Evolutionary conservation across 1,140 invertebrate species (phyloP).

Genomic region (Trachymyrmex septentrionalis): DNA sequence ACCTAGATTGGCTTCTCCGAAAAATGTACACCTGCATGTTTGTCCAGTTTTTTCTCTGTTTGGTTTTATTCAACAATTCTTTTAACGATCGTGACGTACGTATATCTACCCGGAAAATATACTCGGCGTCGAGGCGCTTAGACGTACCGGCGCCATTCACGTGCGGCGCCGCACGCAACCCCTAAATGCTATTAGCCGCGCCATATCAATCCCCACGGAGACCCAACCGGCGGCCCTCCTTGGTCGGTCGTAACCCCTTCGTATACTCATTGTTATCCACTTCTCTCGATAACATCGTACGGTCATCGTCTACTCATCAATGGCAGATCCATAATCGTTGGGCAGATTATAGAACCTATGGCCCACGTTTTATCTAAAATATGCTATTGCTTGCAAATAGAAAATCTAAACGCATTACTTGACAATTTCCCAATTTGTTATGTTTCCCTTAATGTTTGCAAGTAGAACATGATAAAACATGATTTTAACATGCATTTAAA

Average conservation of each 20-base stretch:
- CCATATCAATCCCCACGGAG: conserved; percentile 49
- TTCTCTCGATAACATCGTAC: conserved; percentile 38
- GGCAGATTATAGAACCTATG: neutral
- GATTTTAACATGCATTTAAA: neutral
- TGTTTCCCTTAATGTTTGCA: conserved; percentile 1
- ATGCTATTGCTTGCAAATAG: neutral
- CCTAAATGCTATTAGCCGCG: conserved; percentile 69
- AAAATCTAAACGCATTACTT: neutral
- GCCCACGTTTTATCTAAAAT: conserved; percentile 9
- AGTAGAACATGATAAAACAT: neutral
- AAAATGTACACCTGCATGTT: neutral
- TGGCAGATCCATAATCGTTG: conserved; percentile 7
- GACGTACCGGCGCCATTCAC: conserved; percentile 75
- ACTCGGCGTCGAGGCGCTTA: conserved; percentile 69
- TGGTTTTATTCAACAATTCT: neutral
- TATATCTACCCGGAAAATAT: conserved; percentile 66
- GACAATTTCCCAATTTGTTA: neutral
- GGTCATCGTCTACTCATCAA: conserved; percentile 31
- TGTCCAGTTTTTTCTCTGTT: neutral
- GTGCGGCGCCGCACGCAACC: conserved; percentile 77
- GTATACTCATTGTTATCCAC: conserved; percentile 21
- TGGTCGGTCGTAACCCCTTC: conserved; percentile 30
- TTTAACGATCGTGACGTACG: conserved; percentile 29
- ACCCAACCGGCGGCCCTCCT: neutral
- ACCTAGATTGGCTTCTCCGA: conserved; percentile 6